phyloP scores from a whole-genome alignment of 2,113 vertebrate species.

The Tychaedon coryphoeus region DNA sequence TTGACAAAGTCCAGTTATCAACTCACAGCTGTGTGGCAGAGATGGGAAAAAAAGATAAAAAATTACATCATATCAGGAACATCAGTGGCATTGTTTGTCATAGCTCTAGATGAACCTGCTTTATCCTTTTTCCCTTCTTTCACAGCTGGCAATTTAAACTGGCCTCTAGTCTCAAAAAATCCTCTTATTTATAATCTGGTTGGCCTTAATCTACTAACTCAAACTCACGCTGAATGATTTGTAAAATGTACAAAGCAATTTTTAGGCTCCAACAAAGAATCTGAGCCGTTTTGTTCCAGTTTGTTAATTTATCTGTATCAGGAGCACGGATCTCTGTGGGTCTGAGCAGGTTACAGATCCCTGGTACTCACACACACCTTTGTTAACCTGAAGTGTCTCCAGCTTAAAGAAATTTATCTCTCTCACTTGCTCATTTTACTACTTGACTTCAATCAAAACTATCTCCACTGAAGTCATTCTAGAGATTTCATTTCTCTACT shows the following conservation, averaged over 20 bases:
- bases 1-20: background rate
- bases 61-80: background rate
- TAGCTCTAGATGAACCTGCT: background rate
- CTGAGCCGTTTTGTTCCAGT: background rate
- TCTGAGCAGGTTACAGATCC: background rate
- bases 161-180: background rate
- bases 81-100: background rate
- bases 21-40: background rate
- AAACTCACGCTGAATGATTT: background rate
- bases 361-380: background rate
- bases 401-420: constrained; percentile 39
- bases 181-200: constrained; percentile 29
- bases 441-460: constrained; percentile 59
- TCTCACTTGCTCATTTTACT: constrained; percentile 50
- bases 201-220: constrained; percentile 33
- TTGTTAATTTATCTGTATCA: background rate
- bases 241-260: background rate
- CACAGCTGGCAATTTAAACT: background rate
- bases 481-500: constrained; percentile 59
- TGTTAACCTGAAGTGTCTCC: background rate
- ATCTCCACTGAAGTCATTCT: constrained; percentile 50
- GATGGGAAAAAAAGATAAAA: background rate
- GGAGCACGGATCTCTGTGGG: background rate
- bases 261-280: background rate
- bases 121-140: background rate